Conservation (phyloP, 1,140 invertebrate species). For the Steinernema khuongi region DNA sequence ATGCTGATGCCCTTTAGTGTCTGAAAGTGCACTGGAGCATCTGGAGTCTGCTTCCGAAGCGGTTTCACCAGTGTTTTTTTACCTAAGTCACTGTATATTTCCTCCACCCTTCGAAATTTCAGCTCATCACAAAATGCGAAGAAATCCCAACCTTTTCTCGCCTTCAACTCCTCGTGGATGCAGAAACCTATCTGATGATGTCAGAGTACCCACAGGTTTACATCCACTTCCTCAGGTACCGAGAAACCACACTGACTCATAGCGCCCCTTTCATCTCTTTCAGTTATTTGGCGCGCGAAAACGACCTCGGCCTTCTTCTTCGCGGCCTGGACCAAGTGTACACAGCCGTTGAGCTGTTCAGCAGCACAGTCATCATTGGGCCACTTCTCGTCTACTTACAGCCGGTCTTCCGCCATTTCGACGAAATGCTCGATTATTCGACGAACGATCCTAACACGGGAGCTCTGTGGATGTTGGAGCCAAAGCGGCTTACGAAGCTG, state of each 20-base stretch:
- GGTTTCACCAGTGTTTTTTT: no score
- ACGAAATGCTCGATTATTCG: conserved; percentile 39
- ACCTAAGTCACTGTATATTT: no score
- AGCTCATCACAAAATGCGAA: conserved; percentile 47
- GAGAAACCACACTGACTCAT: conserved; percentile 23
- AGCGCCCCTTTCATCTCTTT: conserved; percentile 17
- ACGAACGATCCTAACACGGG: conserved; percentile 48
- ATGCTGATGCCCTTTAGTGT: no score
- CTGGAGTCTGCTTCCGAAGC: no score
- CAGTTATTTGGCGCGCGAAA: conserved; percentile 48
- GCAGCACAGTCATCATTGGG: conserved; percentile 42
- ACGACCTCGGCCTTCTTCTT: conserved; percentile 50
- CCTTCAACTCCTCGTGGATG: conserved; percentile 53
- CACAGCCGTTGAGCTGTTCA: conserved; percentile 46
- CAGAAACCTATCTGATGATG: conserved; percentile 50
- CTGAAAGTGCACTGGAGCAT: no score
- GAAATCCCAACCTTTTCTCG: conserved; percentile 56
- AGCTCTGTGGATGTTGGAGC: conserved; percentile 53
- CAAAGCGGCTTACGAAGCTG: conserved; percentile 47
- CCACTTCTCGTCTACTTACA: conserved; percentile 47
- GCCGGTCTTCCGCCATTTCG: conserved; percentile 53
- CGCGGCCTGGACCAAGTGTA: conserved; percentile 54
- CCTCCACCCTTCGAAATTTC: conserved; percentile 22
- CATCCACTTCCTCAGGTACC: conserved; percentile 48
- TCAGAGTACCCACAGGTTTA: conserved; percentile 54